A percentile compares a stretch with the other conserved stretches of the same genome.
These are phyloP conservation scores for Timandra comae DNA, from an alignment of 2,888 invertebrate species.

Conservation along the genomic window DNA sequence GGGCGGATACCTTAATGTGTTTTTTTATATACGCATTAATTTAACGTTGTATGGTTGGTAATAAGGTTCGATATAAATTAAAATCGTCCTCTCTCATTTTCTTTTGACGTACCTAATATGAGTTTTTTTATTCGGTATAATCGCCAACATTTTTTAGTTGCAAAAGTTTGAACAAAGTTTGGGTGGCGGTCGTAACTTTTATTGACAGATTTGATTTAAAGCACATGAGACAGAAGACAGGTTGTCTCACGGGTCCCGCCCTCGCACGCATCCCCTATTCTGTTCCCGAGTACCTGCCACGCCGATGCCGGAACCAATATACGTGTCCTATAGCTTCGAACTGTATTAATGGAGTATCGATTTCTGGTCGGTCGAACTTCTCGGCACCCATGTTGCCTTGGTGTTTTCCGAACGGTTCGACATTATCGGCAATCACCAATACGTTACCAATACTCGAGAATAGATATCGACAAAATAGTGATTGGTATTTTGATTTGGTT, in stretches of 20 bases:
- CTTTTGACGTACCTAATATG: too few relatives aligned
- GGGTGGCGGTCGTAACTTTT: too few relatives aligned
- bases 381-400: constrained; percentile 57
- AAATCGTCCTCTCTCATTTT: too few relatives aligned
- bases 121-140: too few relatives aligned
- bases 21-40: too few relatives aligned
- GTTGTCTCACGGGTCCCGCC: constrained; percentile 36
- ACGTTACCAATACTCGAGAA: constrained; percentile 52
- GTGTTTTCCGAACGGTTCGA: constrained; percentile 75
- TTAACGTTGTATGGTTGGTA: too few relatives aligned
- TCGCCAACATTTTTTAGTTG: too few relatives aligned
- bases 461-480: constrained; percentile 18
- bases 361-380: constrained; percentile 66
- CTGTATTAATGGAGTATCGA: constrained; percentile 69
- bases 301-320: constrained; percentile 60
- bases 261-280: constrained; percentile 41
- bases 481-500: constrained; percentile 10
- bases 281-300: constrained; percentile 21
- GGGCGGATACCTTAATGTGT: not conserved
- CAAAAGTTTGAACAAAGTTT: too few relatives aligned
- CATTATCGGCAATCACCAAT: constrained; percentile 76
- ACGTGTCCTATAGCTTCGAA: constrained; percentile 59
- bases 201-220: constrained; percentile 2
- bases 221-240: constrained; percentile 26
- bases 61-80: too few relatives aligned